phyloP scores from a whole-genome alignment of 2,113 vertebrate species.

The Microcebus lehilahytsara region DNA sequence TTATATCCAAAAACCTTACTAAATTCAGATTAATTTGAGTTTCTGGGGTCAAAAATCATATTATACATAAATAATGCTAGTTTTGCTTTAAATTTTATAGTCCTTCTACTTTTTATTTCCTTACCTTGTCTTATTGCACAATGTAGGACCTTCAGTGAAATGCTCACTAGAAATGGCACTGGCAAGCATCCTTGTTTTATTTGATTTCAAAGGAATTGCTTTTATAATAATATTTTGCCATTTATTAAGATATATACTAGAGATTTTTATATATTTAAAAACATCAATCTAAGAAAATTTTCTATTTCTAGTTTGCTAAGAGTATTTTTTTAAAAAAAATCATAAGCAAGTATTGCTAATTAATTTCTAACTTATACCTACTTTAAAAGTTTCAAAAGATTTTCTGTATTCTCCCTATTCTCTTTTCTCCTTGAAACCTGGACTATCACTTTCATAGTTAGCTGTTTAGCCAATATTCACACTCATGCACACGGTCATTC shows the following conservation, averaged over 20 bases:
- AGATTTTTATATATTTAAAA: not conserved
- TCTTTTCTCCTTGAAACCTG: not conserved
- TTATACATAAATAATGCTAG: not conserved
- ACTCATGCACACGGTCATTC: not conserved
- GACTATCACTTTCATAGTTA: not conserved
- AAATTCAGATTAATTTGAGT: not conserved
- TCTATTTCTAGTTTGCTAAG: not conserved
- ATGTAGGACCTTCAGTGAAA: not conserved
- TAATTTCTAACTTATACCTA: not conserved
- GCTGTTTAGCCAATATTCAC: not conserved
- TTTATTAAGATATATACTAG: not conserved
- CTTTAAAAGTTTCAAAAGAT: not conserved
- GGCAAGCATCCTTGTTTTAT: not conserved
- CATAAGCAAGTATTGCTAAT: not conserved
- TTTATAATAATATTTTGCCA: not conserved
- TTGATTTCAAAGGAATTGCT: not conserved
- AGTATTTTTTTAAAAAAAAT: not conserved
- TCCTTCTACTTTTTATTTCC: not conserved
- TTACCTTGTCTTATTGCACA: slow-evolving; percentile 7
- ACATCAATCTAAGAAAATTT: not conserved
- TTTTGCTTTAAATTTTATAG: not conserved
- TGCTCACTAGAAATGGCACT: not conserved
- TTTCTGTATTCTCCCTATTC: not conserved
- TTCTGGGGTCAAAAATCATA: not conserved
- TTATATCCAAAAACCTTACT: not conserved